phyloP scores from a whole-genome alignment of 2,113 vertebrate species.

The Recurvirostra avosetta region DNA sequence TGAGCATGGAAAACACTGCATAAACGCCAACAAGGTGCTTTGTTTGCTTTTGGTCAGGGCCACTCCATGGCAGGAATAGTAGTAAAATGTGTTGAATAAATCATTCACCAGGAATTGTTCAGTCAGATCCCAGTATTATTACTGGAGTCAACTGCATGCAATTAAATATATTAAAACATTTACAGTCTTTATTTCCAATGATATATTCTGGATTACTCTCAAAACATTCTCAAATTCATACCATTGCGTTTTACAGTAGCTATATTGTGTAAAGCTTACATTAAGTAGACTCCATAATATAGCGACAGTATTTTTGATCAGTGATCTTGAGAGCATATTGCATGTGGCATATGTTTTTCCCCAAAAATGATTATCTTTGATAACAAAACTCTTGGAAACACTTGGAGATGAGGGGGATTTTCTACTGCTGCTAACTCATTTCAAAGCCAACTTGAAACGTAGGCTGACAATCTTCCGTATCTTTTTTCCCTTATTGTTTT shows the following conservation, averaged over 20 bases:
- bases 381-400: slow-evolving; percentile 28
- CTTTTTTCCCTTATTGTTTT: background rate
- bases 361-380: background rate
- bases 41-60: background rate
- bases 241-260: background rate
- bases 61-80: background rate
- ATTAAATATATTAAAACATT: background rate
- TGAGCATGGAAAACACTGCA: background rate
- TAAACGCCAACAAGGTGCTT: background rate
- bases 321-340: background rate
- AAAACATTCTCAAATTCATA: background rate
- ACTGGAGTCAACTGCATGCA: background rate
- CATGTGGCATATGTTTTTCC: background rate
- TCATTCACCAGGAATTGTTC: background rate
- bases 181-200: background rate
- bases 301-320: background rate
- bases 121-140: background rate
- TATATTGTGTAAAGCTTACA: background rate
- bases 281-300: background rate
- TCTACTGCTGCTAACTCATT: background rate
- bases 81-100: slow-evolving; percentile 12
- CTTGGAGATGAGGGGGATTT: slow-evolving; percentile 4
- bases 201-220: background rate
- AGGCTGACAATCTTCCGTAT: background rate
- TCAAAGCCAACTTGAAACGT: background rate